These are phyloP conservation scores for Arrhopalites spinosus DNA, from an alignment of 2,888 invertebrate genomes.

Conservation along the genomic window DNA sequence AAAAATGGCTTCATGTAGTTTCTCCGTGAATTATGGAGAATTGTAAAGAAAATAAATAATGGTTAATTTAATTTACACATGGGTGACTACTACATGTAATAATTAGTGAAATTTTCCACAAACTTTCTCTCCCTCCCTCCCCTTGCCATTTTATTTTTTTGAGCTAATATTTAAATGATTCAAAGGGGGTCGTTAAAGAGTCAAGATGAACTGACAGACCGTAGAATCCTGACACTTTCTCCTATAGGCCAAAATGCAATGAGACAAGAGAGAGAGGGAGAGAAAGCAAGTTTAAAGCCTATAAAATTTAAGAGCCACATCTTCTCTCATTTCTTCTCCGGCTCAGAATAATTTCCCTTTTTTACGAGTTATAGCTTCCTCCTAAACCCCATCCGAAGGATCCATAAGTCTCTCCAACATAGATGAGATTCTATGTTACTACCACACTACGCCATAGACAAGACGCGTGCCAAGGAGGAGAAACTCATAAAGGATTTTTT, in stretches of 20 bases:
- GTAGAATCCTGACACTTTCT: neutral
- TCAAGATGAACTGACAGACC: slow-evolving; percentile 2
- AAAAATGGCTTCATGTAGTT: too few species aligned
- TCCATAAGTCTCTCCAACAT: neutral
- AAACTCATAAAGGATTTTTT: too few species aligned
- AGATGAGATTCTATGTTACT: too few species aligned
- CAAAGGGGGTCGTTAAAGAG: neutral
- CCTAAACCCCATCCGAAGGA: neutral
- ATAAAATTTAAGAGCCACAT: neutral
- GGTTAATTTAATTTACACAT: too few species aligned
- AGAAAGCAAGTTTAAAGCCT: neutral
- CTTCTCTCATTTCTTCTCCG: neutral
- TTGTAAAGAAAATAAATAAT: too few species aligned
- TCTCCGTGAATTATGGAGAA: too few species aligned
- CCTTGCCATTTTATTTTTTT: neutral
- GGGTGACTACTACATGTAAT: too few species aligned
- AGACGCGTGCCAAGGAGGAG: too few species aligned
- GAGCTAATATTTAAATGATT: too few species aligned
- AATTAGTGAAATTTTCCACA: neutral
- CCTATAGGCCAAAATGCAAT: neutral
- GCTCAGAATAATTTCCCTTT: slow-evolving; percentile 10
- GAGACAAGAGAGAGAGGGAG: neutral
- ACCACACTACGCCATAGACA: too few species aligned
- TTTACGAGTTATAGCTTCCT: slow-evolving; percentile 15
- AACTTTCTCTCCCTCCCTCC: neutral